Percentiles rank a stretch among this genome's conserved stretches.
phyloP scores from a whole-genome alignment of 2,113 vertebrate genomes.

The Scolopax mira region DNA sequence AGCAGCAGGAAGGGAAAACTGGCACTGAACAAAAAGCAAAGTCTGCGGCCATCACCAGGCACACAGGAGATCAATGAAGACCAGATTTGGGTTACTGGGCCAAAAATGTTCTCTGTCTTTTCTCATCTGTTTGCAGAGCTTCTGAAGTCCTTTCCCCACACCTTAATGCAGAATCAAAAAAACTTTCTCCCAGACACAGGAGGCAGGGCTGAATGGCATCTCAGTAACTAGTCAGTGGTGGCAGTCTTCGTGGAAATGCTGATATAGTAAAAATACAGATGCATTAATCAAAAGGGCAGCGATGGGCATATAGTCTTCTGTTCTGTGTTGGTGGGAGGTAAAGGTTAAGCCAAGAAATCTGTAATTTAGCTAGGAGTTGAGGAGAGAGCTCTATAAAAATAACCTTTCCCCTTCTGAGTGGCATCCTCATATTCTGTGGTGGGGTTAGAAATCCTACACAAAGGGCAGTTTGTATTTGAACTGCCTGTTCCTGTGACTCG shows the following conservation, averaged over 20 bases:
- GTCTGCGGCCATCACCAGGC: accelerated
- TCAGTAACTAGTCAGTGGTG: background rate
- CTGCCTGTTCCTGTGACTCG: background rate
- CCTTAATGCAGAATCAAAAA: background rate
- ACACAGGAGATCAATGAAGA: background rate
- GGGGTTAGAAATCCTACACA: background rate
- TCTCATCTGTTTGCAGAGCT: background rate
- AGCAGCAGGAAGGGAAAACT: background rate
- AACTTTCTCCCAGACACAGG: background rate
- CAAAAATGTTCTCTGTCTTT: background rate
- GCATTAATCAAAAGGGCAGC: background rate
- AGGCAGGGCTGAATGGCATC: background rate
- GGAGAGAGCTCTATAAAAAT: background rate
- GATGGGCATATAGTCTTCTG: background rate
- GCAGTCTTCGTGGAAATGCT: background rate
- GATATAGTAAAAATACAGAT: background rate
- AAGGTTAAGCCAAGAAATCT: background rate
- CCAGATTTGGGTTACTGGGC: accelerated
- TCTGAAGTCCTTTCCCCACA: background rate
- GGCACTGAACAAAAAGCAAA: background rate
- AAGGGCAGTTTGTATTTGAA: background rate
- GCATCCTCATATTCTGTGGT: background rate
- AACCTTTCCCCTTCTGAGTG: background rate
- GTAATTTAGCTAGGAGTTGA: background rate
- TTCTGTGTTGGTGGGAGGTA: background rate